These are phyloP conservation scores for Lordiphosa clarofinis DNA, from an alignment of 1,140 invertebrate genomes.

Conservation along the genomic window DNA sequence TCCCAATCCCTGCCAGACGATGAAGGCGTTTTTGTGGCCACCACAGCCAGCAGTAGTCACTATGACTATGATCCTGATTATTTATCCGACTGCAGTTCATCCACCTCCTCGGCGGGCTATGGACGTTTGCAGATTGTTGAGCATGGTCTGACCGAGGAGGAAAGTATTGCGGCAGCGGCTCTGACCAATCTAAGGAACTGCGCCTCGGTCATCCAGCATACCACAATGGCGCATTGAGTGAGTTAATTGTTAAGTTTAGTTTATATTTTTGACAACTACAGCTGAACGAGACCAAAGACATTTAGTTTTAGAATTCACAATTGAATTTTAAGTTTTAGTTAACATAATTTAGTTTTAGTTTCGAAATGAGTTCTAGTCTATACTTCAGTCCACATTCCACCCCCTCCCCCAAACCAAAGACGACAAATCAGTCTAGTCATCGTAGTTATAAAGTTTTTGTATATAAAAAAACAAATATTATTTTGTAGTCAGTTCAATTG, in stretches of 20 bases:
- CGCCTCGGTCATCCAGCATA: conserved; percentile 78
- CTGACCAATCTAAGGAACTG: conserved; percentile 77
- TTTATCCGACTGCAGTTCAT: conserved; percentile 63
- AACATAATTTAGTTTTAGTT: conserved; percentile 30
- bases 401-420: background rate
- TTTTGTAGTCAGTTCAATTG: conserved; percentile 38
- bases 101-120: conserved; percentile 54
- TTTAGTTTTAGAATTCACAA: conserved; percentile 40
- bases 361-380: conserved; percentile 15
- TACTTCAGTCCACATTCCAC: conserved; percentile 25
- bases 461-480: conserved; percentile 1
- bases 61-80: conserved; percentile 65
- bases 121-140: conserved; percentile 72
- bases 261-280: conserved; percentile 42
- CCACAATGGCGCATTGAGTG: conserved; percentile 76
- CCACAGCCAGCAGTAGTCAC: conserved; percentile 26
- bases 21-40: conserved; percentile 57
- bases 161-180: conserved; percentile 78
- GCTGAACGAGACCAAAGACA: conserved; percentile 70
- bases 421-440: conserved; percentile 66
- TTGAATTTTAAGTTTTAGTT: conserved; percentile 31
- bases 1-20: conserved; percentile 36
- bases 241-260: conserved; percentile 61
- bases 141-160: conserved; percentile 74
- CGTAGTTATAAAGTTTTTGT: conserved; percentile 5